These are phyloP conservation scores for Babyrousa celebensis DNA, from an alignment of 2,797 vertebrate species.

Conservation along the genomic window DNA sequence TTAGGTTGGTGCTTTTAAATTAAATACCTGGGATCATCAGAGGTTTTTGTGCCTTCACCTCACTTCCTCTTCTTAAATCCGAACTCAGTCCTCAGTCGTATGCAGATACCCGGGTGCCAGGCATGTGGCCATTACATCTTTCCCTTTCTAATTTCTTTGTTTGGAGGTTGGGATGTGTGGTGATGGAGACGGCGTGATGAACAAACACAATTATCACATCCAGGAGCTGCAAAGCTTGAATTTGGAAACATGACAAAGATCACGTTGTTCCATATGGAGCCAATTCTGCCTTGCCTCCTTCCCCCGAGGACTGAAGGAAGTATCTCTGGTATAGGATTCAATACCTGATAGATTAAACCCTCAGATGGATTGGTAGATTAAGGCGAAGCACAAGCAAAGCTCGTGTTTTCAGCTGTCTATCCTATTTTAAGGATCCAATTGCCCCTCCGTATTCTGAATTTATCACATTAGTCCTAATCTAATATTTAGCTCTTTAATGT, in stretches of 20 bases:
- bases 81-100: background rate
- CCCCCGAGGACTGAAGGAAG: conserved; percentile 76
- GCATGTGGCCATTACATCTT: background rate
- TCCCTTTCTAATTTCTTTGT: conserved; percentile 30
- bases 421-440: conserved; percentile 74
- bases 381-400: conserved; percentile 54
- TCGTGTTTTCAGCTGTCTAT: conserved; percentile 79
- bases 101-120: background rate
- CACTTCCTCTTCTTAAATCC: conserved; percentile 5
- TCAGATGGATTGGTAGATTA: conserved; percentile 71
- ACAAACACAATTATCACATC: conserved; percentile 51
- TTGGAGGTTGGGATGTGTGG: conserved; percentile 12
- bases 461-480: conserved; percentile 81
- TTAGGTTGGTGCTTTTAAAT: conserved; percentile 50
- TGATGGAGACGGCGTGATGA: conserved; percentile 12
- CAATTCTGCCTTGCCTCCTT: conserved; percentile 79
- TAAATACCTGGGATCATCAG: background rate
- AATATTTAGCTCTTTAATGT: conserved; percentile 81
- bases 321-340: conserved; percentile 75
- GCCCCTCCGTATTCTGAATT: conserved; percentile 77
- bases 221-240: conserved; percentile 58
- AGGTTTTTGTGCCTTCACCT: background rate
- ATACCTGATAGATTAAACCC: conserved; percentile 78
- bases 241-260: conserved; percentile 70
- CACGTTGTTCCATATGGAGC: conserved; percentile 80